These are phyloP conservation scores for Parthenolecanium corni DNA, from an alignment of 2,888 invertebrate genomes.

Conservation along the genomic window DNA sequence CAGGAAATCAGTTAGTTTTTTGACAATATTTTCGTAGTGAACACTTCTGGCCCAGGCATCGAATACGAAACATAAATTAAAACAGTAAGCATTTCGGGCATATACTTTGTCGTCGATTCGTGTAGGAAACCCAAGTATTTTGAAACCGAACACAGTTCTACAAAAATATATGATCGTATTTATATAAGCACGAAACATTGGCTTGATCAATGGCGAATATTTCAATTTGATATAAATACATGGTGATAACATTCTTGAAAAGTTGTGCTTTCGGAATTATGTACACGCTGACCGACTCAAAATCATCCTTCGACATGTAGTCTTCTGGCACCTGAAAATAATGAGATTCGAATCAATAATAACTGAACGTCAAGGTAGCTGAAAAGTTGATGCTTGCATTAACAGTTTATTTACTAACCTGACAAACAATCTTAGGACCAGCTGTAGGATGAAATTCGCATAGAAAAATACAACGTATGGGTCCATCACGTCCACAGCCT, in stretches of 20 bases:
- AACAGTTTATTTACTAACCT: constrained; percentile 40
- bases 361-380: neutral
- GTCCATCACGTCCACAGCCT: constrained; percentile 57
- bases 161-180: constrained; percentile 33
- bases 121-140: constrained; percentile 86
- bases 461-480: constrained; percentile 69
- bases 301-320: constrained; percentile 81
- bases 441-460: constrained; percentile 65
- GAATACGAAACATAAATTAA: constrained; percentile 90
- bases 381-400: neutral
- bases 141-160: constrained; percentile 65
- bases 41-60: constrained; percentile 78
- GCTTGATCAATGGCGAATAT: too few species aligned
- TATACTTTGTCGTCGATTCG: constrained; percentile 80
- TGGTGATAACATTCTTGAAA: constrained; percentile 78
- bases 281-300: constrained; percentile 86
- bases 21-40: constrained; percentile 87
- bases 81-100: constrained; percentile 84
- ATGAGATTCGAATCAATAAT: neutral
- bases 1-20: constrained; percentile 84
- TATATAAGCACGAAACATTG: neutral
- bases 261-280: constrained; percentile 91
- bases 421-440: constrained; percentile 70
- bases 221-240: constrained; percentile 51
- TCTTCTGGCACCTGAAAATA: constrained; percentile 61